Conservation (phyloP, 2,888 invertebrate species). For the Lycia hirtaria region DNA sequence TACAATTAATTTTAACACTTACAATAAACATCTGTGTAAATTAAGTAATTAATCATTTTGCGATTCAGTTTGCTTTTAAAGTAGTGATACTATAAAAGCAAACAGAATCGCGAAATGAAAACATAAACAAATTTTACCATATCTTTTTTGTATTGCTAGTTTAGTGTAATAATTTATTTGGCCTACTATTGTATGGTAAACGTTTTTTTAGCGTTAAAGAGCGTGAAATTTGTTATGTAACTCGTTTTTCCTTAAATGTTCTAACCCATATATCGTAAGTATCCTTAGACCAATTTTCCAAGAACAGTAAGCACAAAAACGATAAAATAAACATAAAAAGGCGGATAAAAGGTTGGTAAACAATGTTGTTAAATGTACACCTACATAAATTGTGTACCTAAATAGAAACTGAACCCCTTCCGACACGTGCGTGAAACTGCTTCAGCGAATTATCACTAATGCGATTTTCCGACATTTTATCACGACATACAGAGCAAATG, state of each 20-base stretch:
- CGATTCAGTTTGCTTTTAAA: no score
- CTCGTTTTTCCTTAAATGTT: no score
- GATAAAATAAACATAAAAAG: neutral
- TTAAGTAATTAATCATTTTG: no score
- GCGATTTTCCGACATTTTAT: constrained; percentile 22
- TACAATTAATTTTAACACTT: no score
- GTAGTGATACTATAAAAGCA: no score
- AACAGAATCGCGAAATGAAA: no score
- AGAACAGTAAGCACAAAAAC: neutral
- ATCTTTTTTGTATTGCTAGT: no score
- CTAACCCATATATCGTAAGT: no score
- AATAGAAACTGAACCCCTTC: constrained; percentile 17
- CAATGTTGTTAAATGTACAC: neutral
- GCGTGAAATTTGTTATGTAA: no score
- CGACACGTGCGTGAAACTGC: constrained; percentile 25
- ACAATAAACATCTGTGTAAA: no score
- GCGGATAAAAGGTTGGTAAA: neutral
- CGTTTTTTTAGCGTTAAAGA: neutral
- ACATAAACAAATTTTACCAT: no score
- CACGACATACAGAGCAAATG: neutral
- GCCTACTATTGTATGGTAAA: neutral
- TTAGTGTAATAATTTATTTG: no score
- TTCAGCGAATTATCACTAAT: constrained; percentile 19
- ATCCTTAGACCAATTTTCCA: neutral
- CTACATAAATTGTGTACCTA: neutral